phyloP scores from a whole-genome alignment of 2,888 invertebrate species.

The Tipula vernalis region DNA sequence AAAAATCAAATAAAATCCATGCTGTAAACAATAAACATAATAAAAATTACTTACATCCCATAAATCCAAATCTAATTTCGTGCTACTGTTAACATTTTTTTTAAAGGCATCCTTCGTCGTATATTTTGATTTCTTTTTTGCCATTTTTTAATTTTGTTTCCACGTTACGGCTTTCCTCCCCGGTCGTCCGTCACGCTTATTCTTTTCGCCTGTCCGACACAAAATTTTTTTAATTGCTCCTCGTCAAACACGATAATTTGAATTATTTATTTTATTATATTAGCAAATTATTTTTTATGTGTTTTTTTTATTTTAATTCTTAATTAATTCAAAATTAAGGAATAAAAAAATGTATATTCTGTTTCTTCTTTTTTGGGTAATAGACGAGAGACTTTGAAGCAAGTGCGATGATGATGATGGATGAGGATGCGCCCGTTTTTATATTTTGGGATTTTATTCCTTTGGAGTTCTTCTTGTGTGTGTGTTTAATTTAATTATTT shows the following conservation, averaged over 20 bases:
- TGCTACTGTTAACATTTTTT: conserved; percentile 29
- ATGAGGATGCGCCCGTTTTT: too few species aligned
- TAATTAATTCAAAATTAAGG: background rate
- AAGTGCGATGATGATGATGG: background rate
- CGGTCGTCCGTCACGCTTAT: background rate
- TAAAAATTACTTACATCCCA: conserved; percentile 28
- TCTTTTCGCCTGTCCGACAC: background rate
- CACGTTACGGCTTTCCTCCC: background rate
- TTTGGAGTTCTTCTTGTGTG: background rate
- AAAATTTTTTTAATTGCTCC: background rate
- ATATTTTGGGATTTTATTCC: too few species aligned
- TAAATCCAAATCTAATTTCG: conserved; percentile 29
- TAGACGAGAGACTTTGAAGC: background rate
- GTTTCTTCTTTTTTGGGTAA: background rate
- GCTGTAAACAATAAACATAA: background rate
- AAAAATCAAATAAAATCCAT: background rate
- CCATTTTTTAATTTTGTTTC: conserved; percentile 13
- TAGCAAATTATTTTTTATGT: background rate
- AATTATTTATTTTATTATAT: background rate
- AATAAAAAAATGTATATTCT: background rate
- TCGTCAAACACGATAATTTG: background rate
- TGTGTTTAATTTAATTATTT: background rate
- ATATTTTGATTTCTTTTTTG: conserved; percentile 20
- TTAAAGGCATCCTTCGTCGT: conserved; percentile 22
- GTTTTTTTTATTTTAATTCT: background rate